These are phyloP conservation scores for Hetaerina titia DNA, from an alignment of 2,888 invertebrate genomes.

Conservation along the genomic window DNA sequence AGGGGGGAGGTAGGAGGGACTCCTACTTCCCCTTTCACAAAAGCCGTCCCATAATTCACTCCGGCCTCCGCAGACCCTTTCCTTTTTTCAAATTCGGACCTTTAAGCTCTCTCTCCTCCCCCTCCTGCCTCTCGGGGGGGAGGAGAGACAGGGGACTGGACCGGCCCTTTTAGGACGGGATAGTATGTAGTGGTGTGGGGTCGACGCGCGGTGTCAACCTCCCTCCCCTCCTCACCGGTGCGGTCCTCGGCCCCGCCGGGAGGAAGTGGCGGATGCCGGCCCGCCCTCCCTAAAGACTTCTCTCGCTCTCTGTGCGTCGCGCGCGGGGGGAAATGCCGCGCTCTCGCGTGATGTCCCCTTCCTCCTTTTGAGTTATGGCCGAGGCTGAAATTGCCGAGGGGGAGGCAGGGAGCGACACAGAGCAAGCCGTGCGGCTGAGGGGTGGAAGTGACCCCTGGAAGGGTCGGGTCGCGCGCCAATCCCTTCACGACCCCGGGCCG, in stretches of 20 bases:
- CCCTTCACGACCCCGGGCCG: neutral
- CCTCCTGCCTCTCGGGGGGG: neutral
- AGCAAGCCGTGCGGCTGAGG: neutral
- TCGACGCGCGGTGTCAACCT: neutral
- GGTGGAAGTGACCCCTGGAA: neutral
- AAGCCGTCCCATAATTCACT: constrained; percentile 34
- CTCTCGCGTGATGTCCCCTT: no score
- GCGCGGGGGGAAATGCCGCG: no score
- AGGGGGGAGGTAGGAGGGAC: neutral
- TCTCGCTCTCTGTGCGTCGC: no score
- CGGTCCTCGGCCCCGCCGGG: neutral
- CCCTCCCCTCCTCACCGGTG: neutral
- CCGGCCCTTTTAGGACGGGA: constrained; percentile 9
- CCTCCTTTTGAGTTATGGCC: neutral
- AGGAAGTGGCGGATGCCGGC: neutral
- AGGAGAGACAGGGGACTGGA: neutral
- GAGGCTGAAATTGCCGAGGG: neutral
- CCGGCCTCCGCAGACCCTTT: neutral
- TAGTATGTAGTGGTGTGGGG: neutral
- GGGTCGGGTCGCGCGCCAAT: constrained; percentile 6
- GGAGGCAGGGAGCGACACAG: neutral
- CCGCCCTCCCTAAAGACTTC: neutral
- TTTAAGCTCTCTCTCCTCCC: neutral
- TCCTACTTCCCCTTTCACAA: neutral
- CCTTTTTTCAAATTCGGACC: neutral